Evolutionary conservation across 2,888 invertebrate genomes (phyloP).

Genomic region (Odontocerum albicorne): DNA sequence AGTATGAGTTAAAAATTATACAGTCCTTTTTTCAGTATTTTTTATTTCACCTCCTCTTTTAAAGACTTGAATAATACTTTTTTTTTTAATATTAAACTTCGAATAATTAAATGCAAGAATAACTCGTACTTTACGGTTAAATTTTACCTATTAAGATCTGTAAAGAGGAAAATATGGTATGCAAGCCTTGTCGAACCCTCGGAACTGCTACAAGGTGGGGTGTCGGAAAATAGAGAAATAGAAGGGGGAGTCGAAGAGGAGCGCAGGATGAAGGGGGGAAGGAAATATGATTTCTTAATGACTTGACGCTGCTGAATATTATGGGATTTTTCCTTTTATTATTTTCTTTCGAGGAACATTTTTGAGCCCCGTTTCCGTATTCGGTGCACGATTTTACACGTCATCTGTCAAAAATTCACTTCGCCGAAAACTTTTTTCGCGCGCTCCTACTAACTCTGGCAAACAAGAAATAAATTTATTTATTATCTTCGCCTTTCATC

Average conservation of each 20-base stretch:
- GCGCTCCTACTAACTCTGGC: no score
- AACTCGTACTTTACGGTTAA: neutral
- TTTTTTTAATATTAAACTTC: neutral
- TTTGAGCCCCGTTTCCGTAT: neutral
- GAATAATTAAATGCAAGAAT: neutral
- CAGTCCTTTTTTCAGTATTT: no score
- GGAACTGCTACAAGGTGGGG: no score
- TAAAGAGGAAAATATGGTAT: constrained; percentile 41
- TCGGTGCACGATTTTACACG: neutral
- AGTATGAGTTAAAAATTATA: no score
- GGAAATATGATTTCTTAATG: constrained; percentile 61
- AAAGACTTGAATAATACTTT: neutral
- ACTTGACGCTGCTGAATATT: constrained; percentile 61
- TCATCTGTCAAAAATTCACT: neutral
- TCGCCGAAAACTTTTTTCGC: constrained; percentile 3
- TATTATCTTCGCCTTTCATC: no score
- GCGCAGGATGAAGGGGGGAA: no score
- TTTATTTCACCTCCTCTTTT: neutral
- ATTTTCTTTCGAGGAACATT: constrained; percentile 3
- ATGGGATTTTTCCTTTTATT: constrained; percentile 46
- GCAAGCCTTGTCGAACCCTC: constrained; percentile 42
- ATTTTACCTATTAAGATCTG: neutral
- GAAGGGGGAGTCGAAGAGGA: no score
- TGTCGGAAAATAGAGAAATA: no score
- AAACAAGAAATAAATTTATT: no score